Evolutionary conservation across 2,113 vertebrate genomes (phyloP).

Genomic region (Hylia prasina): DNA sequence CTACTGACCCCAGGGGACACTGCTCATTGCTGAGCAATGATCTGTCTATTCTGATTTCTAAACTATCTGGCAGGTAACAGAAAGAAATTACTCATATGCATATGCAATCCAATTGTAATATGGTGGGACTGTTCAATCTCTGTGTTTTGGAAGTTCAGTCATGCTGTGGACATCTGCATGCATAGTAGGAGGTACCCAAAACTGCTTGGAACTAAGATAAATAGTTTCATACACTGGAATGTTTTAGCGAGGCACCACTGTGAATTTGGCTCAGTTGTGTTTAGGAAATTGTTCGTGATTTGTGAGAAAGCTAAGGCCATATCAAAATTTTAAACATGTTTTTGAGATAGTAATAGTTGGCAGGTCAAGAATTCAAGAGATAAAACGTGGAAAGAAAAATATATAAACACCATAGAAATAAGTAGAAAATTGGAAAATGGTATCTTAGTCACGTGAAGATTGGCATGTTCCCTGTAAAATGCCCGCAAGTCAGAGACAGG

Average conservation of each 20-base stretch:
- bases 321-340: background rate
- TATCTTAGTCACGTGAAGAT: background rate
- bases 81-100: background rate
- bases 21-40: background rate
- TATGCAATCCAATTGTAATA: background rate
- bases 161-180: background rate
- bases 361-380: background rate
- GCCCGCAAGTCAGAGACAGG: background rate
- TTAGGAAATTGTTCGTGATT: background rate
- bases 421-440: background rate
- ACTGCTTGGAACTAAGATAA: background rate
- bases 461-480: background rate
- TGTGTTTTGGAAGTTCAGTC: background rate
- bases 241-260: background rate
- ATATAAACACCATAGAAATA: background rate
- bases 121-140: background rate
- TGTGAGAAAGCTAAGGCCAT: background rate
- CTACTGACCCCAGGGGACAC: rapidly evolving
- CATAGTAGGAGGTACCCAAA: background rate
- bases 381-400: background rate
- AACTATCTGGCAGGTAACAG: background rate
- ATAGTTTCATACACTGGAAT: background rate
- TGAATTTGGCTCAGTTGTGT: background rate
- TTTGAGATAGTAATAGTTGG: background rate
- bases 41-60: background rate